Percentiles rank a stretch among this genome's conserved stretches.
phyloP scores from a whole-genome alignment of 35 echinoderm and acorn worm genomes.

The Hemicentrotus pulcherrimus region DNA sequence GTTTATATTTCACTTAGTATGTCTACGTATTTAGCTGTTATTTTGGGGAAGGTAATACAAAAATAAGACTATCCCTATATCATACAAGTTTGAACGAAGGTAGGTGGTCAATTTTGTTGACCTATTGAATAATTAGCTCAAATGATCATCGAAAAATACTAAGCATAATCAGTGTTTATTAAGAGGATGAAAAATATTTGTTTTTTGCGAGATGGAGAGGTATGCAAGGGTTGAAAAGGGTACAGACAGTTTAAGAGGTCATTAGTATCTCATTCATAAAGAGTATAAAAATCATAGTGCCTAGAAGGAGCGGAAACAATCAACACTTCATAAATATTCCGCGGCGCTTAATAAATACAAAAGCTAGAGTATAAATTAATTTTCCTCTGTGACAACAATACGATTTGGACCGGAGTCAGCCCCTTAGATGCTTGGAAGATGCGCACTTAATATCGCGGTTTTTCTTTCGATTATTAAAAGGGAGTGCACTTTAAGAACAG shows the following conservation, averaged over 20 bases:
- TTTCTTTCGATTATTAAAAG: background rate
- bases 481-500: background rate
- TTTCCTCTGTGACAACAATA: background rate
- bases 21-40: background rate
- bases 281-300: background rate
- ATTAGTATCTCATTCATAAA: background rate
- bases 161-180: background rate
- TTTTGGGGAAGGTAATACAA: background rate
- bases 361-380: background rate
- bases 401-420: background rate
- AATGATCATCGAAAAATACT: background rate
- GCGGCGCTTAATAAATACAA: background rate
- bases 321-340: background rate
- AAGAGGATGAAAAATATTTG: too few species aligned
- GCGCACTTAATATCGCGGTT: background rate
- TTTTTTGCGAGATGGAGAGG: too few species aligned
- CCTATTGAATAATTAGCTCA: background rate
- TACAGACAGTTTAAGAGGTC: background rate
- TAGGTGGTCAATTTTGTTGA: background rate
- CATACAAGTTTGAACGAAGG: background rate
- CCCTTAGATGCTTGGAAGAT: background rate
- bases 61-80: background rate
- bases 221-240: background rate
- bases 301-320: background rate
- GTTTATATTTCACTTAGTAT: background rate